phyloP scores from a whole-genome alignment of 1,140 invertebrate species.

The Sweltsa coloradensis region DNA sequence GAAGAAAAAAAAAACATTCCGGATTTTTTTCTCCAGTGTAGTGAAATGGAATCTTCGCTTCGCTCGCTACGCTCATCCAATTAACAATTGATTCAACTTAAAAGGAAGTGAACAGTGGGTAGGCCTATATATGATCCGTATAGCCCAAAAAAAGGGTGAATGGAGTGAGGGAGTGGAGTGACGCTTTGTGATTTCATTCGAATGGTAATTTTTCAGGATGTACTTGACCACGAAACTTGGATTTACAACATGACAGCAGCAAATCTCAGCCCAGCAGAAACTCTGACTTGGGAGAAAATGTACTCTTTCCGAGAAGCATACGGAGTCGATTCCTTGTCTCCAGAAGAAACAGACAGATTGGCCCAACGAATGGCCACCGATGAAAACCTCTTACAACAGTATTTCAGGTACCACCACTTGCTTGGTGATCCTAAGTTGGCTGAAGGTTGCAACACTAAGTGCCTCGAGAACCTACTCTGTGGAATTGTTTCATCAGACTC shows the following conservation, averaged over 20 bases:
- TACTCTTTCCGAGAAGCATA: conserved; percentile 56
- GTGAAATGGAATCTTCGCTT: too few species aligned
- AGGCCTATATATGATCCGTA: neutral
- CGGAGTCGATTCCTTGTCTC: conserved; percentile 30
- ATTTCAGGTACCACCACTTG: conserved; percentile 14
- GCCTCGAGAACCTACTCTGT: conserved; percentile 2
- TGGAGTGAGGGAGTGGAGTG: neutral
- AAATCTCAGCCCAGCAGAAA: conserved; percentile 39
- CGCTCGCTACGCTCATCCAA: too few species aligned
- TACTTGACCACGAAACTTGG: conserved; percentile 58
- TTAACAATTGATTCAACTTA: too few species aligned
- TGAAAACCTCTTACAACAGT: conserved; percentile 25
- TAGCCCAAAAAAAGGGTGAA: neutral
- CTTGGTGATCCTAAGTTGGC: neutral
- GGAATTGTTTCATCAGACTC: conserved; percentile 1
- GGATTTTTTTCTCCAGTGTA: too few species aligned
- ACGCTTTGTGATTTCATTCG: neutral
- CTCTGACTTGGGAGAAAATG: conserved; percentile 49
- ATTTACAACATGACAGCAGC: conserved; percentile 65
- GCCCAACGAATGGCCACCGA: conserved; percentile 24
- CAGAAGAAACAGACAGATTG: conserved; percentile 26
- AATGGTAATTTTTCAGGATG: conserved; percentile 32
- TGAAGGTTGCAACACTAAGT: neutral
- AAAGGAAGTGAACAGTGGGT: too few species aligned
- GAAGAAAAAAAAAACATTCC: too few species aligned